Conservation (phyloP, 2,888 invertebrate genomes). For the Lasius fuliginosus region DNA sequence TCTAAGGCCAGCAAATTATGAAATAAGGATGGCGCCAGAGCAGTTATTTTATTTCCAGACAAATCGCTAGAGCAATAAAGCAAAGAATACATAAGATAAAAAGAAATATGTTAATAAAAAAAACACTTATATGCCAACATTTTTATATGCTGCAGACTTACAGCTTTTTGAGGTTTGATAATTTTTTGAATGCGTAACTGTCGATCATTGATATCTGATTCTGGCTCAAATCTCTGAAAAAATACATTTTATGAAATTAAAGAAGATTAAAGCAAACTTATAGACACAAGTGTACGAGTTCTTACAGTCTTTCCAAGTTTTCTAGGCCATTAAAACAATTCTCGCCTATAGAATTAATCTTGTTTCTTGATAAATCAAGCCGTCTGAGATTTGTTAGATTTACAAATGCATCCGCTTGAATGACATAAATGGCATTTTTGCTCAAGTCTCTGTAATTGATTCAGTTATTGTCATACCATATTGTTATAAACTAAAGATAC, state of each 20-base stretch:
- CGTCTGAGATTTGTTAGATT: conserved; percentile 87
- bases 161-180: conserved; percentile 91
- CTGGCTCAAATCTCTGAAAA: conserved; percentile 92
- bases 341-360: conserved; percentile 90
- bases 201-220: conserved; percentile 92
- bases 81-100: conserved; percentile 67
- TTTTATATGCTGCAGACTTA: conserved; percentile 77
- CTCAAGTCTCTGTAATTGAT: conserved; percentile 88
- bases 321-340: conserved; percentile 90
- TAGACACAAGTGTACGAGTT: conserved; percentile 69
- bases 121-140: conserved; percentile 39
- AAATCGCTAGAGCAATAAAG: conserved; percentile 81
- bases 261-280: conserved; percentile 37
- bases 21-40: conserved; percentile 82
- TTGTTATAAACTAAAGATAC: neutral
- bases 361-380: conserved; percentile 90
- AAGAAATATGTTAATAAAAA: conserved; percentile 55
- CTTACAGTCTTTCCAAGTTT: conserved; percentile 92
- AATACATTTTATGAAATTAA: conserved; percentile 35
- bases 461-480: conserved; percentile 20
- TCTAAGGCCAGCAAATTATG: conserved; percentile 84
- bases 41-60: conserved; percentile 83
- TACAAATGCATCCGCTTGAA: conserved; percentile 82
- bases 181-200: conserved; percentile 91
- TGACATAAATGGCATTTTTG: conserved; percentile 89